phyloP scores from a whole-genome alignment of 2,888 invertebrate genomes.

The Philereme vetulata region DNA sequence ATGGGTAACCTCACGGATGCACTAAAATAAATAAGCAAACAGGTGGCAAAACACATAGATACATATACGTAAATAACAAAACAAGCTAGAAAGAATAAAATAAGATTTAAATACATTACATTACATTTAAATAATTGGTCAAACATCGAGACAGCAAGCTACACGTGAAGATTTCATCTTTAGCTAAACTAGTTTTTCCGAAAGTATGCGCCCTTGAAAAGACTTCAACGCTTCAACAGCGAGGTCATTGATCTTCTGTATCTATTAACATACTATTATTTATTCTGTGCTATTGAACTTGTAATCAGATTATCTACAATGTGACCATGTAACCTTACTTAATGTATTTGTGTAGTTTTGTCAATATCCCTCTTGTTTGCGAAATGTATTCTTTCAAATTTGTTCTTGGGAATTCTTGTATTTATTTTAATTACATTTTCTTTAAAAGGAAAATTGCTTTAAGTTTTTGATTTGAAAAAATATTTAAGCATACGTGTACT shows the following conservation, averaged over 20 bases:
- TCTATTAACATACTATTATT: conserved; percentile 39
- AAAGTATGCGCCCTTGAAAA: conserved; percentile 77
- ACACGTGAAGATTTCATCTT: conserved; percentile 14
- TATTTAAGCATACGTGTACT: too few relatives aligned
- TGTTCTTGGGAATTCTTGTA: background rate
- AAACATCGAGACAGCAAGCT: conserved; percentile 12
- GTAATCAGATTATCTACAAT: conserved; percentile 51
- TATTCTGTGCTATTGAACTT: conserved; percentile 42
- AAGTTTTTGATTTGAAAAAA: too few relatives aligned
- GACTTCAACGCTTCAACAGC: conserved; percentile 75
- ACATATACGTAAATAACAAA: too few relatives aligned
- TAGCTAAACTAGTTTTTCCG: conserved; percentile 37
- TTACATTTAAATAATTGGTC: conserved; percentile 19
- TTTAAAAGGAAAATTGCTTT: too few relatives aligned
- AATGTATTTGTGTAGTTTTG: conserved; percentile 5
- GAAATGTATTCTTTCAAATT: background rate
- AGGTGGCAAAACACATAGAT: too few relatives aligned
- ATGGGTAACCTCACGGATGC: too few relatives aligned
- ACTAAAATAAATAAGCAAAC: too few relatives aligned
- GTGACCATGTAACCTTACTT: conserved; percentile 25
- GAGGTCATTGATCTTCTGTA: conserved; percentile 64
- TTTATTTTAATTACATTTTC: too few relatives aligned
- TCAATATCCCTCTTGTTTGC: background rate
- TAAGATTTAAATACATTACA: too few relatives aligned
- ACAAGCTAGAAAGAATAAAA: too few relatives aligned